Evolutionary conservation across 2,888 invertebrate genomes (phyloP).

Genomic region (Pandemis corylana): DNA sequence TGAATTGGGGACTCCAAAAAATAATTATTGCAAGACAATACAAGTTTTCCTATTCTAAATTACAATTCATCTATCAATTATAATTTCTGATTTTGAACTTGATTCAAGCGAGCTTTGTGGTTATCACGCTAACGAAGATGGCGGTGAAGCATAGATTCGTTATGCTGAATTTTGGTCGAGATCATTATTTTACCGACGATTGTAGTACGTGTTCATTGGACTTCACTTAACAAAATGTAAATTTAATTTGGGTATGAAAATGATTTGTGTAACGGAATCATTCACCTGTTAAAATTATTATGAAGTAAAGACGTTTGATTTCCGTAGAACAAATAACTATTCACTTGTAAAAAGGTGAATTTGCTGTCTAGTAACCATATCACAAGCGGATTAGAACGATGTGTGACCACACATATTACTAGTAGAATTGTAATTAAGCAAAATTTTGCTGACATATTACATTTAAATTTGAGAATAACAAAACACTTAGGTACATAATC

Average conservation of each 20-base stretch:
- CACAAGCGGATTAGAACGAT: too few species aligned
- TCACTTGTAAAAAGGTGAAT: too few species aligned
- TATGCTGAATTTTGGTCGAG: neutral
- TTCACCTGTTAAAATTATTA: too few species aligned
- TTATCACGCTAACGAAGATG: slow-evolving; percentile 12
- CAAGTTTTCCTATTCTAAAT: neutral
- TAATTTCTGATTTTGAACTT: slow-evolving; percentile 17
- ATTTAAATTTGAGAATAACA: too few species aligned
- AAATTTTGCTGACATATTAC: too few species aligned
- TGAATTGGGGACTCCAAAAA: too few species aligned
- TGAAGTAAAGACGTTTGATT: too few species aligned
- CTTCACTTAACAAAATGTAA: neutral
- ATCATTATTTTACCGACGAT: slow-evolving; percentile 10
- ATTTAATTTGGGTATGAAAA: neutral
- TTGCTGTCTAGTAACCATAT: too few species aligned
- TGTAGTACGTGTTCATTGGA: slow-evolving; percentile 10
- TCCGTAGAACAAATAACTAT: too few species aligned
- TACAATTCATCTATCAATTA: slow-evolving; percentile 12
- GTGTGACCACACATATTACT: too few species aligned
- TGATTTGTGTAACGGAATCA: neutral
- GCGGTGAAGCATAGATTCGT: neutral
- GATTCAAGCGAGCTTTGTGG: slow-evolving; percentile 12
- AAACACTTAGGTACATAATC: too few species aligned
- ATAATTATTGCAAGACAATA: neutral
- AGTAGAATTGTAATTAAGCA: too few species aligned